phyloP scores from a whole-genome alignment of 2,797 vertebrate genomes.

The Mormyrops boulengeri region DNA sequence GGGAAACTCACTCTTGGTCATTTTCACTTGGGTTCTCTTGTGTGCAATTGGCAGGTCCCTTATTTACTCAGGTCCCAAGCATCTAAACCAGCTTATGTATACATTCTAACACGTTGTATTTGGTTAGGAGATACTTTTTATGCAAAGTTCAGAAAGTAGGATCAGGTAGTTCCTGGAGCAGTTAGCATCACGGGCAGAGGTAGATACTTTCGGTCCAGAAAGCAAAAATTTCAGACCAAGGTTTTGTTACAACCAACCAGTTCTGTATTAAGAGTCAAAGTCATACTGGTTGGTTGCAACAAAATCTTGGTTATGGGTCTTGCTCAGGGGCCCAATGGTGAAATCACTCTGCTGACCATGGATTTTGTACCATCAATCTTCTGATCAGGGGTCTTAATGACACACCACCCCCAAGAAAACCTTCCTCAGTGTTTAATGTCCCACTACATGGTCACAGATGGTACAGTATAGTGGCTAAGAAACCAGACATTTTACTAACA shows the following conservation, averaged over 20 bases:
- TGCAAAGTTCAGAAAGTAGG: neutral
- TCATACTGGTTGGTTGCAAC: neutral
- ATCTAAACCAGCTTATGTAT: no score
- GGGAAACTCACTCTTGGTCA: neutral
- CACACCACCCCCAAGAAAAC: neutral
- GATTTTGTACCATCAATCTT: neutral
- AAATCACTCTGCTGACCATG: neutral
- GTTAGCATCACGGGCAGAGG: neutral
- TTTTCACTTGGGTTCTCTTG: neutral
- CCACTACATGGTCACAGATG: neutral
- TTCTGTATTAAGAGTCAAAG: neutral
- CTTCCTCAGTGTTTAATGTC: neutral
- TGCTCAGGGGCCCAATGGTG: neutral
- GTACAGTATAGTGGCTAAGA: neutral
- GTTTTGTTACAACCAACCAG: neutral
- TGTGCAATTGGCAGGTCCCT: neutral
- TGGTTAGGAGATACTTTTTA: neutral
- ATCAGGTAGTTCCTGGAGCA: neutral
- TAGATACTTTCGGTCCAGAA: neutral
- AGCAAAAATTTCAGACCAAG: neutral
- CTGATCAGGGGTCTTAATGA: neutral
- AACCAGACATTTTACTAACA: neutral
- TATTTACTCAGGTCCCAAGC: neutral
- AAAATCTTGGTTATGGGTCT: neutral
- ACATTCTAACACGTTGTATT: no score